phyloP scores from a whole-genome alignment of 2,888 invertebrate genomes.

The Noctua janthina region DNA sequence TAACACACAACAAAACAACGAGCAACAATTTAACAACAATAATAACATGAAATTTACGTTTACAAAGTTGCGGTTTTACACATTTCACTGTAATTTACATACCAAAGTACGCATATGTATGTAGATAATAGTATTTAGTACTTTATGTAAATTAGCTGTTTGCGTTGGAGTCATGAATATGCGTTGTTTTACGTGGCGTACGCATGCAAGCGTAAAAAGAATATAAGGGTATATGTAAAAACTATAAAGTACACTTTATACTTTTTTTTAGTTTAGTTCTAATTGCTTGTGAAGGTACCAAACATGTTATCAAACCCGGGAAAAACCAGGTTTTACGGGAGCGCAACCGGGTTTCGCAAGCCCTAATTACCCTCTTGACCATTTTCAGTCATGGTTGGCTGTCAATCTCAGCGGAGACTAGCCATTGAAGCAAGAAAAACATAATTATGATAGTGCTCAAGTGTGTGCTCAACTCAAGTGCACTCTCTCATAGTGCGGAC shows the following conservation, averaged over 20 bases:
- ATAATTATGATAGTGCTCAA: not conserved
- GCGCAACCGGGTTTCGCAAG: too few relatives aligned
- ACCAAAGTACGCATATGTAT: slow-evolving; percentile 37
- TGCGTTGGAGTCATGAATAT: slow-evolving; percentile 56
- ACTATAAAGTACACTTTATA: too few relatives aligned
- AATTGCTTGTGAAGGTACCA: not conserved
- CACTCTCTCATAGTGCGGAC: not conserved
- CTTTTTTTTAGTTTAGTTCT: too few relatives aligned
- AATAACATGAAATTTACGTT: slow-evolving; percentile 29
- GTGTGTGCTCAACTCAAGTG: not conserved
- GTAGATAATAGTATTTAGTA: slow-evolving; percentile 59
- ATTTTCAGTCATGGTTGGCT: not conserved
- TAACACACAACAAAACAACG: slow-evolving; percentile 6
- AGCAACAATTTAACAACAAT: slow-evolving; percentile 6
- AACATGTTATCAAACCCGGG: not conserved
- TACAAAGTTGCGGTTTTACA: slow-evolving; percentile 46
- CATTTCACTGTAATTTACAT: slow-evolving; percentile 61
- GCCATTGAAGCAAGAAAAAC: not conserved
- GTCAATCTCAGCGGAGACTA: not conserved
- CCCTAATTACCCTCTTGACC: not conserved
- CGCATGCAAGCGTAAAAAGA: slow-evolving; percentile 57
- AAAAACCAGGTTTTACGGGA: too few relatives aligned
- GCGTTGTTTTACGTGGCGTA: slow-evolving; percentile 50
- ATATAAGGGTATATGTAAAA: not conserved
- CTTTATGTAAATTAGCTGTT: slow-evolving; percentile 60